A percentile compares a stretch with the other conserved stretches of the same genome.
These are phyloP conservation scores for Vireo altiloquus DNA, from an alignment of 2,113 vertebrate species.

Conservation along the genomic window DNA sequence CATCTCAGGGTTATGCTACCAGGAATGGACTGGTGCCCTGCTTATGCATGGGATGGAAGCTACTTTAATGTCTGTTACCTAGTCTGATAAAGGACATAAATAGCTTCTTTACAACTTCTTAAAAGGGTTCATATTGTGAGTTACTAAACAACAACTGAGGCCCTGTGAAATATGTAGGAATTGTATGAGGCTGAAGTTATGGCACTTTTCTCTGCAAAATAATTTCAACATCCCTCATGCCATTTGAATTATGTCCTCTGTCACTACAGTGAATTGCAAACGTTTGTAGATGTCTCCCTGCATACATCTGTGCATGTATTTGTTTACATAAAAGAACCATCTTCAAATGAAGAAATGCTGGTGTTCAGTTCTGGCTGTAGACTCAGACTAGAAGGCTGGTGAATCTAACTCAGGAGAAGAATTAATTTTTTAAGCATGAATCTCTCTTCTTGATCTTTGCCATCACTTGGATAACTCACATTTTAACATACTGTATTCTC, in stretches of 20 bases:
- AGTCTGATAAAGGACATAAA: background rate
- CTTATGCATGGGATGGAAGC: background rate
- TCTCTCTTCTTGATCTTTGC: background rate
- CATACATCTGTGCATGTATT: background rate
- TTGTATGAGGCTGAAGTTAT: background rate
- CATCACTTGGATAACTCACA: background rate
- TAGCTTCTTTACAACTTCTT: background rate
- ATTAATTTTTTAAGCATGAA: background rate
- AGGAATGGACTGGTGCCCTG: background rate
- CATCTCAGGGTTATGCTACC: background rate
- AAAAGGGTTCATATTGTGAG: background rate
- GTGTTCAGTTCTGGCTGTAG: background rate
- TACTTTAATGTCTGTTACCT: background rate
- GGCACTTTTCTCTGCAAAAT: background rate
- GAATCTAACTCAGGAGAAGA: background rate
- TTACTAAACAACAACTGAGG: background rate
- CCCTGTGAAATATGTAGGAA: background rate
- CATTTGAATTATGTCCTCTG: background rate
- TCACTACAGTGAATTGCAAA: background rate
- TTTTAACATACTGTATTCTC: background rate
- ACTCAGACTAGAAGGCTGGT: background rate
- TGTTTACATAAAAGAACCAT: background rate
- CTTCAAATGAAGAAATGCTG: background rate
- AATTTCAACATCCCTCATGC: background rate
- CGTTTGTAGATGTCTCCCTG: background rate